These are phyloP conservation scores for Choloepus didactylus DNA, from an alignment of 2,797 vertebrate species.

Conservation along the genomic window DNA sequence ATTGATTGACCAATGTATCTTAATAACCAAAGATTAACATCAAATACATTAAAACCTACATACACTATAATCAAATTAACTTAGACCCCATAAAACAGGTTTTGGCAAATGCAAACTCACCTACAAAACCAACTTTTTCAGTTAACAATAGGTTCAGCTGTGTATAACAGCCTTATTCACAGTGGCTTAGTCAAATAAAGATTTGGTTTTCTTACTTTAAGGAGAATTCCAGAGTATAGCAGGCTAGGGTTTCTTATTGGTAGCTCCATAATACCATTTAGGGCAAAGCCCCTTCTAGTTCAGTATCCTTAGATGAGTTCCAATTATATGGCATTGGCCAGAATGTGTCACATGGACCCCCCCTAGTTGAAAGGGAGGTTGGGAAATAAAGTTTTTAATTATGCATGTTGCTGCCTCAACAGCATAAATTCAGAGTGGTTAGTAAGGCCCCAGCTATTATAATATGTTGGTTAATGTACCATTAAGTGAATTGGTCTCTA, in stretches of 20 bases:
- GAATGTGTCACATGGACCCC: background rate
- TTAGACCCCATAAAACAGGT: slow-evolving; percentile 15
- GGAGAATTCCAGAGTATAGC: background rate
- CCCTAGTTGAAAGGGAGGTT: background rate
- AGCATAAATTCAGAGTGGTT: background rate
- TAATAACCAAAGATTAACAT: slow-evolving; percentile 45
- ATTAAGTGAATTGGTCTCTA: background rate
- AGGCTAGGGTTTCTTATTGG: background rate
- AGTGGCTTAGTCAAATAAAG: background rate
- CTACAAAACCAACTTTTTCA: background rate
- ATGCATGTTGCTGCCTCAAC: background rate
- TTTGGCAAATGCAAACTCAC: slow-evolving; percentile 4
- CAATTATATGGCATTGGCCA: background rate
- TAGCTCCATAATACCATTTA: background rate
- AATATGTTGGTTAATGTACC: background rate
- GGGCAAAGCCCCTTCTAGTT: background rate
- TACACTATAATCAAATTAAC: background rate
- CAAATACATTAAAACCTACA: slow-evolving; percentile 5
- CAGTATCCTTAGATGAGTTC: background rate
- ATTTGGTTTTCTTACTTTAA: slow-evolving; percentile 25
- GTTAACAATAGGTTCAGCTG: background rate
- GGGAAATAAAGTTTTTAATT: slow-evolving; percentile 31
- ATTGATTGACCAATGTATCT: background rate
- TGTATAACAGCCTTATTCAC: background rate
- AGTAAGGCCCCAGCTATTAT: background rate